Evolutionary conservation across 2,113 vertebrate species (phyloP).

Genomic region (Carassius auratus): DNA sequence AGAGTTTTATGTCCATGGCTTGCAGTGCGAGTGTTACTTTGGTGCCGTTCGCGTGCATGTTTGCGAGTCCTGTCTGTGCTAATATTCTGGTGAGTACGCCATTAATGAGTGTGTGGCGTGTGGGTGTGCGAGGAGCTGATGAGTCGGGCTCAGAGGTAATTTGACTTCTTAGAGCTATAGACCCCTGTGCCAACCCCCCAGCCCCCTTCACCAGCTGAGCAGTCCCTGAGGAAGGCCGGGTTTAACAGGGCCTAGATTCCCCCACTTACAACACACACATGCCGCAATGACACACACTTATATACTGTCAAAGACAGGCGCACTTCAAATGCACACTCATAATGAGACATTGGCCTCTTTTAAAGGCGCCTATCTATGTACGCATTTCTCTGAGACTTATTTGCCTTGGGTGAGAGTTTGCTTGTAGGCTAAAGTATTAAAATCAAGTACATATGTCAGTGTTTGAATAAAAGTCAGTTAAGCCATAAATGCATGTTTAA

Average conservation of each 20-base stretch:
- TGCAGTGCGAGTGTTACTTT: constrained; percentile 40
- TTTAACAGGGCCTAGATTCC: constrained; percentile 88
- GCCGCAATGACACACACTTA: constrained; percentile 8
- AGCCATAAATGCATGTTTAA: neutral
- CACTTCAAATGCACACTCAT: constrained; percentile 5
- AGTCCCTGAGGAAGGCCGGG: constrained; percentile 87
- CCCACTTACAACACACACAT: constrained; percentile 73
- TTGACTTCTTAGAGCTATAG: constrained; percentile 89
- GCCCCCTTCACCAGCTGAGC: constrained; percentile 84
- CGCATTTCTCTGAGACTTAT: constrained; percentile 33
- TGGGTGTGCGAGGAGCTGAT: constrained; percentile 75
- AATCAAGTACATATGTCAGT: neutral
- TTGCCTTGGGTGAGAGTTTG: neutral
- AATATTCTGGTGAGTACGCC: constrained; percentile 52
- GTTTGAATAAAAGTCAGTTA: neutral
- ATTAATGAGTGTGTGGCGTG: constrained; percentile 55
- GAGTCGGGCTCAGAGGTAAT: constrained; percentile 89
- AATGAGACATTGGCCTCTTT: constrained; percentile 36
- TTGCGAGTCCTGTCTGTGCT: constrained; percentile 29
- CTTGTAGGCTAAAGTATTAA: neutral
- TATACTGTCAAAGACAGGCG: constrained; percentile 29
- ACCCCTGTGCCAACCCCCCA: constrained; percentile 86
- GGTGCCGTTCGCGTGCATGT: constrained; percentile 1
- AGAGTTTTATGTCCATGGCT: constrained; percentile 53
- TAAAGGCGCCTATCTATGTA: constrained; percentile 34